These are phyloP conservation scores for Fabriciana adippe DNA, from an alignment of 2,888 invertebrate species.

Conservation along the genomic window DNA sequence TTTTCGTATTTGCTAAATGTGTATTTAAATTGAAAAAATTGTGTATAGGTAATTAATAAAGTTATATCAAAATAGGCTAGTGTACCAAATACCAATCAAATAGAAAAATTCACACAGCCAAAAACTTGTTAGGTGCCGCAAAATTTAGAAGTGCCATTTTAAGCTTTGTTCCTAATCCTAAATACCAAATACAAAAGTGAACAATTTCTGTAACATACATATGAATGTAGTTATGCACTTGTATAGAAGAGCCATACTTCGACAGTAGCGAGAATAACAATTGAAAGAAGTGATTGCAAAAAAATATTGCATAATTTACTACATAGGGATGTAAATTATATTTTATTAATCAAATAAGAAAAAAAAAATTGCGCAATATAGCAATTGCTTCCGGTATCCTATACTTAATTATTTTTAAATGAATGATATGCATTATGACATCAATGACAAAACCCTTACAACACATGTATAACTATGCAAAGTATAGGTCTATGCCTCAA, in stretches of 20 bases:
- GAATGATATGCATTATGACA: slow-evolving; percentile 6
- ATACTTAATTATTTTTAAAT: background rate
- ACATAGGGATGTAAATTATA: too few species aligned
- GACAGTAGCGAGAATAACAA: too few species aligned
- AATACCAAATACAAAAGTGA: background rate
- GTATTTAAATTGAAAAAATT: slow-evolving; percentile 17
- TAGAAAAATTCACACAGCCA: slow-evolving; percentile 9
- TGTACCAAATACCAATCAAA: slow-evolving; percentile 1
- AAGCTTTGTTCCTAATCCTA: background rate
- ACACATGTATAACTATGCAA: background rate
- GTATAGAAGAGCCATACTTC: too few species aligned
- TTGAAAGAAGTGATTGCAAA: too few species aligned
- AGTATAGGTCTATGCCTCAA: background rate
- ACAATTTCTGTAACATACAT: too few species aligned
- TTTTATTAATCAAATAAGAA: too few species aligned
- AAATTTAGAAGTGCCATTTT: slow-evolving; percentile 5
- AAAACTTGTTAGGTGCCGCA: slow-evolving; percentile 5
- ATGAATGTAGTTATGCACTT: too few species aligned
- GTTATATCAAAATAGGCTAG: slow-evolving; percentile 18
- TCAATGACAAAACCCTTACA: background rate
- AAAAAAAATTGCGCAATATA: background rate
- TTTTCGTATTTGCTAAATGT: slow-evolving; percentile 2
- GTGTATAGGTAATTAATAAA: slow-evolving; percentile 20
- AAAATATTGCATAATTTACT: too few species aligned
- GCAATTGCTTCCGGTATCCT: background rate